A percentile compares a stretch with the other conserved stretches of the same genome.
Evolutionary conservation across 2,113 vertebrate genomes (phyloP).

Genomic region (Cynoglossus semilaevis): DNA sequence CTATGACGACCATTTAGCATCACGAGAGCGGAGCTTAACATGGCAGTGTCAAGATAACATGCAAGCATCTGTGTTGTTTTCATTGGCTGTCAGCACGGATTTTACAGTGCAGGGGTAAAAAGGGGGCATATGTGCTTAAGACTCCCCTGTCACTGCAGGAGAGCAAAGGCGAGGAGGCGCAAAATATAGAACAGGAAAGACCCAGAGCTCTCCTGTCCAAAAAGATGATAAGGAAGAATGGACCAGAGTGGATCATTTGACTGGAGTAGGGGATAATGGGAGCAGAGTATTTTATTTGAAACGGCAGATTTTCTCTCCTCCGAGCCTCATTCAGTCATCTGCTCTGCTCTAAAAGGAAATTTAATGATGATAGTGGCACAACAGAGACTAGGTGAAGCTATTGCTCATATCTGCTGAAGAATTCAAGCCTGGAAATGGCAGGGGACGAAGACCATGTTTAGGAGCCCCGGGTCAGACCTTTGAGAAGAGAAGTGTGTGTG

Average conservation of each 20-base stretch:
- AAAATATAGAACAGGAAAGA: slow-evolving; percentile 75
- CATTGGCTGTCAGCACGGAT: slow-evolving; percentile 82
- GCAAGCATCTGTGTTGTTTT: slow-evolving; percentile 80
- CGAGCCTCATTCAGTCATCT: slow-evolving; percentile 39
- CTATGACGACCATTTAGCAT: slow-evolving; percentile 80
- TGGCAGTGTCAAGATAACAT: slow-evolving; percentile 82
- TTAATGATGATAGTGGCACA: slow-evolving; percentile 24
- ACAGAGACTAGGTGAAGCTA: slow-evolving; percentile 71
- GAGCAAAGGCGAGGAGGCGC: slow-evolving; percentile 48
- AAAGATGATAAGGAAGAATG: slow-evolving; percentile 65
- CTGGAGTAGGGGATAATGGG: slow-evolving; percentile 62
- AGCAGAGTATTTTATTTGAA: slow-evolving; percentile 61
- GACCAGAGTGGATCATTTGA: slow-evolving; percentile 67
- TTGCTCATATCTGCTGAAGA: slow-evolving; percentile 59
- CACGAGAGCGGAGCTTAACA: slow-evolving; percentile 76
- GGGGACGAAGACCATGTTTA: slow-evolving; percentile 53
- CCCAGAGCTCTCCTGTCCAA: slow-evolving; percentile 62
- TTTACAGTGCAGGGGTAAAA: slow-evolving; percentile 74
- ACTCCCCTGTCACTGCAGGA: slow-evolving; percentile 69
- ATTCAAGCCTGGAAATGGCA: slow-evolving; percentile 33
- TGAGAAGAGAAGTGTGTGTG: slow-evolving; percentile 1
- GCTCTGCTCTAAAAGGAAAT: slow-evolving; percentile 35
- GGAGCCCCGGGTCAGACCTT: slow-evolving; percentile 54
- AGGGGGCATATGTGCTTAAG: slow-evolving; percentile 69
- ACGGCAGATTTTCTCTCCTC: slow-evolving; percentile 44